Evolutionary conservation across 2,113 vertebrate species (phyloP).

Genomic region (Brienomyrus longianalis): DNA sequence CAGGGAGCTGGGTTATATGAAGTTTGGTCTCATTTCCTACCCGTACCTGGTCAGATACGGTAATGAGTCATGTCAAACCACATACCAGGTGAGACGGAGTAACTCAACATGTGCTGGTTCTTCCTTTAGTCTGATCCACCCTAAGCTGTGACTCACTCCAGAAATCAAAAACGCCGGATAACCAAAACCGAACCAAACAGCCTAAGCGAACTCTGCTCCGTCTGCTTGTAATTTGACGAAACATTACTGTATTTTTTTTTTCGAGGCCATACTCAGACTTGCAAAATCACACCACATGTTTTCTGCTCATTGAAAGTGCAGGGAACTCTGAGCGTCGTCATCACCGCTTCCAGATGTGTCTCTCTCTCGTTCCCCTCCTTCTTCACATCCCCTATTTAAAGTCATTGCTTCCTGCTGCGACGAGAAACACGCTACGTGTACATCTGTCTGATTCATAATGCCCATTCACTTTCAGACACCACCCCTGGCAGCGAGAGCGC

Average conservation of each 20-base stretch:
- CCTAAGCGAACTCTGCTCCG: not conserved
- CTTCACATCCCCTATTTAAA: conserved; percentile 3
- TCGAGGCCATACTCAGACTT: not conserved
- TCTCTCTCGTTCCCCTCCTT: not conserved
- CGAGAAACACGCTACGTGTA: not conserved
- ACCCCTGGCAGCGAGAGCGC: not conserved
- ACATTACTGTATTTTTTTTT: not conserved
- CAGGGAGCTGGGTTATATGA: not conserved
- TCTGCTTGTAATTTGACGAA: conserved; percentile 12
- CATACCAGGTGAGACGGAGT: not conserved
- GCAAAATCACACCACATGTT: conserved; percentile 19
- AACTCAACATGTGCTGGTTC: not conserved
- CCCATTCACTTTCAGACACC: not conserved
- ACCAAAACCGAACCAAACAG: not conserved
- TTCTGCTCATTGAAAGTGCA: not conserved
- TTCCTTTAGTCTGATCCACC: not conserved
- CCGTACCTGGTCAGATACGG: not conserved
- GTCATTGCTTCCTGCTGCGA: not conserved
- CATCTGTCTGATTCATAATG: not conserved
- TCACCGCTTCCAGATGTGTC: conserved; percentile 15
- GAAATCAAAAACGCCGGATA: not conserved
- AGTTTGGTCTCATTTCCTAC: not conserved
- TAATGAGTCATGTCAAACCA: not conserved
- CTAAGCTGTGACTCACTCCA: not conserved
- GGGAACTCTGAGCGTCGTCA: not conserved